A percentile compares a stretch with the other conserved stretches of the same genome.
Evolutionary conservation across 2,888 invertebrate species (phyloP).

Genomic region (Calliphora vomitoria): DNA sequence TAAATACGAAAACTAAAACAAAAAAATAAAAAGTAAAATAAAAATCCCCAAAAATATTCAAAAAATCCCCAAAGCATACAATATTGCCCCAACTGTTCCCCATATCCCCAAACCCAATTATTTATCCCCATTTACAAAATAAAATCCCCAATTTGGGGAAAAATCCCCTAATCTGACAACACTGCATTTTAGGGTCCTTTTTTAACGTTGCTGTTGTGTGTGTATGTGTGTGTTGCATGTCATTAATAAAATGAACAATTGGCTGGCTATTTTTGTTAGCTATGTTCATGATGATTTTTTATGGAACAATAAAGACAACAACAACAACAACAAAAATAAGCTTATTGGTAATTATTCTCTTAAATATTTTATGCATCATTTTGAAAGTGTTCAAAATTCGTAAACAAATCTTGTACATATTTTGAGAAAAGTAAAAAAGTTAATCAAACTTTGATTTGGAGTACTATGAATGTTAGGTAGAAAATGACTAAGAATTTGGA

Average conservation of each 20-base stretch:
- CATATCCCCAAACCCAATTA: too few relatives aligned
- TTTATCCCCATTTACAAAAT: too few relatives aligned
- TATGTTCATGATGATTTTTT: slow-evolving; percentile 8
- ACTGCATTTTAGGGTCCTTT: not conserved
- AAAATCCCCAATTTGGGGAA: too few relatives aligned
- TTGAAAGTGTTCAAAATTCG: not conserved
- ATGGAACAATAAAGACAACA: not conserved
- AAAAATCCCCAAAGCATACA: too few relatives aligned
- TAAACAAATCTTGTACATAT: not conserved
- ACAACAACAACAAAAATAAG: too few relatives aligned
- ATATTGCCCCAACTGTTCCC: too few relatives aligned
- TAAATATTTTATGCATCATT: slow-evolving; percentile 20
- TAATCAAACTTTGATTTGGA: not conserved
- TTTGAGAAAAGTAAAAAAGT: not conserved
- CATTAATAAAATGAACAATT: slow-evolving; percentile 21
- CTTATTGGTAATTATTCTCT: slow-evolving; percentile 41
- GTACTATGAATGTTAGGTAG: not conserved
- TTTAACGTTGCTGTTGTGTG: not conserved
- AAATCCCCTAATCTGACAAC: too few relatives aligned
- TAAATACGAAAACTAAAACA: too few relatives aligned
- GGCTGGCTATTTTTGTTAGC: not conserved
- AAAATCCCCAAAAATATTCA: too few relatives aligned
- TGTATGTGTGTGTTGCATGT: slow-evolving; percentile 10
- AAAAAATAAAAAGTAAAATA: too few relatives aligned
- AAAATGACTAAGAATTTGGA: not conserved